A percentile compares a stretch with the other conserved stretches of the same genome.
Conservation (phyloP, 1,140 invertebrate genomes). For the Riptortus pedestris region DNA sequence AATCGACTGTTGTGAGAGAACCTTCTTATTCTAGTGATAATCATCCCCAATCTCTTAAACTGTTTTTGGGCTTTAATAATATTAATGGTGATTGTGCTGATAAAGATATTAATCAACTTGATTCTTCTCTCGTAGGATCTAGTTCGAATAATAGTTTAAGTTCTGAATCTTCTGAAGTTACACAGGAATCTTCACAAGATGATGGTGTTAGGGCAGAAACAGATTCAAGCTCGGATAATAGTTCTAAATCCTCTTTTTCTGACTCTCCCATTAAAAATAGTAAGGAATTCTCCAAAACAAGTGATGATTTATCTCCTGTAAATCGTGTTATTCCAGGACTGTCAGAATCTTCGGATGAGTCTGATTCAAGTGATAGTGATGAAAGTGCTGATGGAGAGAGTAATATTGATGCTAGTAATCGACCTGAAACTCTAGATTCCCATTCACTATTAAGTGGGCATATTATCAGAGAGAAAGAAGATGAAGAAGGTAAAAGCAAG, state of each 20-base stretch:
- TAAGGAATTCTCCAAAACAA: not conserved
- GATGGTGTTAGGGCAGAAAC: not conserved
- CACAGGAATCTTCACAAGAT: not conserved
- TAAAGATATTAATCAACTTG: not conserved
- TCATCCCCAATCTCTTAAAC: not conserved
- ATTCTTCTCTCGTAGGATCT: not conserved
- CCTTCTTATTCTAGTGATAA: not conserved
- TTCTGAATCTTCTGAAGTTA: not conserved
- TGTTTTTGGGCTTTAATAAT: not conserved
- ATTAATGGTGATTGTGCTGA: constrained; percentile 7
- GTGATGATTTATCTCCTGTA: not conserved
- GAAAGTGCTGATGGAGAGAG: not conserved
- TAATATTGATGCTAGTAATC: not conserved
- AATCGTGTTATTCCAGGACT: not conserved
- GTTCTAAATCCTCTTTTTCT: no score
- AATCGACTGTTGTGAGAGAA: not conserved
- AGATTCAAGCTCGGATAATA: constrained; percentile 2
- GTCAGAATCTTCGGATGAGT: not conserved
- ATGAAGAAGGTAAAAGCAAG: not conserved
- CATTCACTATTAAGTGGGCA: no score
- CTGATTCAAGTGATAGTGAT: constrained; percentile 2
- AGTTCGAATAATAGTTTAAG: not conserved
- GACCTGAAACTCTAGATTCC: not conserved
- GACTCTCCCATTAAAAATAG: no score
- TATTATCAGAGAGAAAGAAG: no score